phyloP scores from a whole-genome alignment of 2,888 invertebrate genomes.

The Diarsia brunnea region DNA sequence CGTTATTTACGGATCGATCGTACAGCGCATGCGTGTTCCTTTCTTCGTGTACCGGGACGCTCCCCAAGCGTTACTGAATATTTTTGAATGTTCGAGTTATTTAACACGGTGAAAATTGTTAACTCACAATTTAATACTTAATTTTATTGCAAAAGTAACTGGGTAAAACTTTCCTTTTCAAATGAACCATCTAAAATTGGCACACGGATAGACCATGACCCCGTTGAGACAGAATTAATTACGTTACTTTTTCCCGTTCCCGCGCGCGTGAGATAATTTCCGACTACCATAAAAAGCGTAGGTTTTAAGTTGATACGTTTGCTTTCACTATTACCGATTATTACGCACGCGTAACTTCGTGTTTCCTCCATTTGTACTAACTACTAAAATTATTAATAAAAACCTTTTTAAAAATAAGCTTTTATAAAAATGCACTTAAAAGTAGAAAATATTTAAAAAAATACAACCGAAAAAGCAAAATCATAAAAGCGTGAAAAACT shows the following conservation, averaged over 20 bases:
- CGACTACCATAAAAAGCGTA: background rate
- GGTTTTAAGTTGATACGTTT: background rate
- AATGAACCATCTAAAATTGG: background rate
- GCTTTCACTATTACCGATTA: background rate
- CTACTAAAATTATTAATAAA: too few relatives aligned
- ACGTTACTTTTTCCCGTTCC: background rate
- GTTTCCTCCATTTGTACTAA: background rate
- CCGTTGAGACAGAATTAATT: background rate
- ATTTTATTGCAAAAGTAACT: background rate
- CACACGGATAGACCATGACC: background rate
- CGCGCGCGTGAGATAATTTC: background rate
- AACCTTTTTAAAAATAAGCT: too few relatives aligned
- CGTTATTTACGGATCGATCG: conserved; percentile 81
- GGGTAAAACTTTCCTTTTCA: background rate
- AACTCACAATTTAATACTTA: background rate
- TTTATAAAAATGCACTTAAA: too few relatives aligned
- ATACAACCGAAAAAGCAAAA: too few relatives aligned
- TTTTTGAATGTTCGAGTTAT: conserved; percentile 6
- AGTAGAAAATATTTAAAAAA: too few relatives aligned
- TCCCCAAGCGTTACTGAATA: conserved; percentile 8
- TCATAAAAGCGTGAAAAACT: too few relatives aligned
- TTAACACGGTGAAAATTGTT: conserved; percentile 8
- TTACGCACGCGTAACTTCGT: background rate
- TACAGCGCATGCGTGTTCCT: conserved; percentile 80
- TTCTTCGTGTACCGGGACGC: conserved; percentile 55